phyloP scores from a whole-genome alignment of 2,797 vertebrate genomes.

The Dryobates pubescens region DNA sequence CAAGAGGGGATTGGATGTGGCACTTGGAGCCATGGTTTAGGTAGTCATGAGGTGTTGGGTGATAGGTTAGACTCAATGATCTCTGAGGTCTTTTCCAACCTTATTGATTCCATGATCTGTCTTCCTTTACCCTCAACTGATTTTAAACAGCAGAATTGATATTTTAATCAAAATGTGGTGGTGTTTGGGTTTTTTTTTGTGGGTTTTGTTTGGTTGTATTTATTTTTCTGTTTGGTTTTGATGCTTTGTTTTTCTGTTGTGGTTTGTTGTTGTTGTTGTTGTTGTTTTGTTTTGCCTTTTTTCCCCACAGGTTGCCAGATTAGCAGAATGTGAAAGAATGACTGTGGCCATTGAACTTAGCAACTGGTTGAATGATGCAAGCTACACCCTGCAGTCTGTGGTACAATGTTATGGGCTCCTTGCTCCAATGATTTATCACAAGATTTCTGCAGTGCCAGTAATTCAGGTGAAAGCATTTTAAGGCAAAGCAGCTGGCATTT shows the following conservation, averaged over 20 bases:
- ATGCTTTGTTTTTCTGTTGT: no score
- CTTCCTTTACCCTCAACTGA: not conserved
- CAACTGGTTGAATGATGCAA: conserved; percentile 84
- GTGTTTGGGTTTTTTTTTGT: no score
- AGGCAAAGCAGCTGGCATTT: not conserved
- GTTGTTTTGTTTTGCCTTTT: no score
- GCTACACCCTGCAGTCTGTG: conserved; percentile 84
- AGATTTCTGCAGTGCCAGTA: conserved; percentile 82
- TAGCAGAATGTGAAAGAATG: conserved; percentile 89
- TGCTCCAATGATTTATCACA: conserved; percentile 90
- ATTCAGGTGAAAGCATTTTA: conserved; percentile 83
- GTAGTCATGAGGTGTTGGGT: no score
- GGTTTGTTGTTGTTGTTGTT: no score
- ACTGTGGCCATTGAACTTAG: conserved; percentile 89
- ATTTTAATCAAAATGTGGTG: not conserved
- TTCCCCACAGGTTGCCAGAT: conserved; percentile 82
- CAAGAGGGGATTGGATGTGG: no score
- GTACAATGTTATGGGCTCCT: conserved; percentile 91
- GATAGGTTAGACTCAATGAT: no score
- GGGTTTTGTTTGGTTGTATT: no score
- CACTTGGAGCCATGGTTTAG: no score
- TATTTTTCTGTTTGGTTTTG: no score
- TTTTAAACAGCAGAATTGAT: not conserved
- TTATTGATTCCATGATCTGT: not conserved
- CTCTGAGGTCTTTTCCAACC: no score